Base-by-base conservation (phyloP, 2,888 invertebrate genomes). In the Acanthosepion pharaonis region DNA sequence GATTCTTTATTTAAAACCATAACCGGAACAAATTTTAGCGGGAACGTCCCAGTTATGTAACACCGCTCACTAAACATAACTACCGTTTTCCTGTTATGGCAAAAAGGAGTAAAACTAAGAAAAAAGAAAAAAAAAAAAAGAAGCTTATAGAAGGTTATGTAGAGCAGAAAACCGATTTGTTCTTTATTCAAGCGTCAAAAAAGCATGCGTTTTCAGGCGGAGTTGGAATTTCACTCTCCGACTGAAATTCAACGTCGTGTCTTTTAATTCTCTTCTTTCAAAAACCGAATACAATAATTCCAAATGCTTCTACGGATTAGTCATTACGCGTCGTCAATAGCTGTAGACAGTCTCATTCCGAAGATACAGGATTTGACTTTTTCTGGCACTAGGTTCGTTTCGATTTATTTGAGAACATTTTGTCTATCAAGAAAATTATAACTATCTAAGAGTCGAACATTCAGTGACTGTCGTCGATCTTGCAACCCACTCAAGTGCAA, bases 161-260 rank as follows among this genome's bases (percentile, higher is more conserved):
- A 78, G 78, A n/a, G 78, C 78, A 78, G 78, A 78, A 78, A 78
- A 78, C 78, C 33, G 78, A 78, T 78, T 78, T 78, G 78, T 33
- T 78, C n/a, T 3, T 78, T 78, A 78, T 15, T n/a, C n/a, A 15
- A 33, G 78, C 78, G n/a, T 78, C 42, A 15, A 78, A 78, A n/a
- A 78, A 15, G n/a, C 33, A 15, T 15, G 78, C 78, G 78, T n/a
- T 78, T 78, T n/a, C 15, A 33, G 78, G 78, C n/a, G 78, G 78
- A 78, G 78, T 15, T 15, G n/a, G n/a, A n/a, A 78, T n/a, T 78
- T 78, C 3, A 9, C n/a, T 78, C 78, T 15, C n/a, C 78, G n/a
- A 33, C n/a, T n/a, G n/a, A n/a, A 78, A 15, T 23, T 15, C 78
- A n/a, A 9, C n/a, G 15, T 11, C 78, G 15, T 33, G 42, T 33